A percentile compares a stretch with the other conserved stretches of the same genome.
Evolutionary conservation across 2,888 invertebrate species (phyloP).

Genomic region (Drosophila stalkeri): DNA sequence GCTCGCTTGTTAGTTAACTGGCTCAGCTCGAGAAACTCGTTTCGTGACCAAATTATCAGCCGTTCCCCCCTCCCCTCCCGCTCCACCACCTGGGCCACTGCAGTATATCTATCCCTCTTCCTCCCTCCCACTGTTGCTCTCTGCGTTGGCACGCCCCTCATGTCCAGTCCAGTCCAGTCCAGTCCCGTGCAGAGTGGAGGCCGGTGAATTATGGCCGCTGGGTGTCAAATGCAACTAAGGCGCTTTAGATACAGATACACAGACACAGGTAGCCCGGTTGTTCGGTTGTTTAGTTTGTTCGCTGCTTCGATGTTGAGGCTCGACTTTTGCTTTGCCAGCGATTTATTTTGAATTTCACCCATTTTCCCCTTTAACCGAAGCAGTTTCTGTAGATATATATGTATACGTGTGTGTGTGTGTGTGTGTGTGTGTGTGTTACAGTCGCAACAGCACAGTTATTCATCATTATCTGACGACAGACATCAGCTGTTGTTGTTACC

Average conservation of each 20-base stretch:
- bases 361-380: slow-evolving; percentile 39
- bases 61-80: not conserved
- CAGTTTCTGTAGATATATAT: not conserved
- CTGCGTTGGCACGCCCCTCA: not conserved
- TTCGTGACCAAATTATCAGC: slow-evolving; percentile 55
- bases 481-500: slow-evolving; percentile 68
- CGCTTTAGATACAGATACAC: slow-evolving; percentile 49
- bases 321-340: slow-evolving; percentile 41
- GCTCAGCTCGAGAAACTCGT: slow-evolving; percentile 37
- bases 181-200: slow-evolving; percentile 1
- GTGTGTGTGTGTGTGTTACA: slow-evolving; percentile 35
- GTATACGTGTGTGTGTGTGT: slow-evolving; percentile 1
- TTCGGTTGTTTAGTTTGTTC: slow-evolving; percentile 7
- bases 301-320: slow-evolving; percentile 18
- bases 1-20: slow-evolving; percentile 36
- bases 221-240: slow-evolving; percentile 63
- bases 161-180: slow-evolving; percentile 4
- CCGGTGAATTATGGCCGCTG: slow-evolving; percentile 56
- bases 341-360: slow-evolving; percentile 63
- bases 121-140: not conserved
- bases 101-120: not conserved
- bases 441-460: slow-evolving; percentile 63
- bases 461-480: slow-evolving; percentile 70
- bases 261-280: slow-evolving; percentile 26
- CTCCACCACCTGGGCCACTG: not conserved